Evolutionary conservation across 2,797 vertebrate genomes (phyloP), one percentile per base, ranked within the genome.

Genomic region (Coregonus sp.): DNA sequence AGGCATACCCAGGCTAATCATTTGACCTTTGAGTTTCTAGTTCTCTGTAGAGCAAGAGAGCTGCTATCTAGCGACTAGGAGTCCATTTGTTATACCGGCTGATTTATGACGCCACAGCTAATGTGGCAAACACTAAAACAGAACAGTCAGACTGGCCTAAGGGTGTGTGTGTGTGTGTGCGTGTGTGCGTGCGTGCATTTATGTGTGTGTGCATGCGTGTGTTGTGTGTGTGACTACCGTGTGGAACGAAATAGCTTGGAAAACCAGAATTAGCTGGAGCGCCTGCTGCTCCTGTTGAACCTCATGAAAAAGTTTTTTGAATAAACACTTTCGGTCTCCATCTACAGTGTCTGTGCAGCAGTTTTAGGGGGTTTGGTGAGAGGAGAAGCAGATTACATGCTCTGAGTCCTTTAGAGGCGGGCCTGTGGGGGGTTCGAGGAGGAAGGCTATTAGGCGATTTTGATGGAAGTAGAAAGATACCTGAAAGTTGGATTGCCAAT

Each of bases 11-110:
- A 86, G 91, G 88, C 91, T 93, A 91, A 91, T 92, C 90, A 93
- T 91, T 92, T 93, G 91, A 94, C 91, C 91, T 93, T 94, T 92
- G 89, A 86, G 89, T 92, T 90, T 83, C 84, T 92, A 93, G 86
- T 89, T 89, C 88, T 86, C 77, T 71, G 70, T 47, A 31, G 70
- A 86, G 84, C 86, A 81, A 84, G 84, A 89, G 84, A 78, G 50
- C 85, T 83, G 74, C 81, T 88, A 89, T 90, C 87, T 92, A 86
- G 84, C 83, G 80, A 84, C 81, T 81, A 84, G 87, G 88, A 89
- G 87, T 89, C 85, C 91, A 92, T 93, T 93, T 91, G 86, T 92
- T 94, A 91, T 92, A 86, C 80, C 61, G 51, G 81, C 84, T 93
- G 92, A 94, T 94, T 92, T 92, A 94, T 91, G 91, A 91, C 80